Evolutionary conservation across 2,888 invertebrate genomes (phyloP), one percentile per base, ranked within the genome.

Genomic region (Drosophila nigritarsus): DNA sequence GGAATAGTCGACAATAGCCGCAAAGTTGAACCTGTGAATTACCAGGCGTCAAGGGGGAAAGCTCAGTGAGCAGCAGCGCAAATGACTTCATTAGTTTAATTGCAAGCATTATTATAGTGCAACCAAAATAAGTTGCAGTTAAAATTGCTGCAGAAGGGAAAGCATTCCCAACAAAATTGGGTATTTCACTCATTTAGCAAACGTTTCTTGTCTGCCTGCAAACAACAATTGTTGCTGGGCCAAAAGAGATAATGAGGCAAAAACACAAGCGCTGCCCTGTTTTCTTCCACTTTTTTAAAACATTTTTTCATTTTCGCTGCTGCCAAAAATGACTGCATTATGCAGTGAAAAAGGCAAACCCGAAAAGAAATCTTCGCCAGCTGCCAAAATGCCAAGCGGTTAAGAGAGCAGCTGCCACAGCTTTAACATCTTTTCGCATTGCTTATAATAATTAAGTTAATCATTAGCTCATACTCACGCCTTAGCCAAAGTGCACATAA

Each of bases 61-160:
- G 69, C 69, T 67, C 59, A 69, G 49, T 15, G 29, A 8, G 36
- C 55, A 38, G 27, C 55, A 29, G 42, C 38, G 75, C 65, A 81
- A 86, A 86, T 83, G 89, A 75, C 90, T 87, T 87, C 90, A 86
- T 90, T 90, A 86, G 83, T 90, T 90, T 86, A 90, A 90, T 87
- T 87, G 83, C 87, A 81, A 83, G 68, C 82, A 87, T 77, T 88
- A 79, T 87, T 88, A 82, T 63, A 74, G 75, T 60, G 56, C 65
- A 68, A 9, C 66, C 65, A 30, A 70, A 49, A 75, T 75, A 67
- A 70, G 73, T 70, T 89, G 65, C 78, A 69, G 68, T 77, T 50
- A 50, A 73, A 20, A 45, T 20, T 2, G 20, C 13, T 45, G 45
- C 30, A 24, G 40, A 20, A 18, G 24, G 42, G 29, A 18, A 45